phyloP scores from a whole-genome alignment of 1,140 invertebrate genomes.

The Colletes gigas region DNA sequence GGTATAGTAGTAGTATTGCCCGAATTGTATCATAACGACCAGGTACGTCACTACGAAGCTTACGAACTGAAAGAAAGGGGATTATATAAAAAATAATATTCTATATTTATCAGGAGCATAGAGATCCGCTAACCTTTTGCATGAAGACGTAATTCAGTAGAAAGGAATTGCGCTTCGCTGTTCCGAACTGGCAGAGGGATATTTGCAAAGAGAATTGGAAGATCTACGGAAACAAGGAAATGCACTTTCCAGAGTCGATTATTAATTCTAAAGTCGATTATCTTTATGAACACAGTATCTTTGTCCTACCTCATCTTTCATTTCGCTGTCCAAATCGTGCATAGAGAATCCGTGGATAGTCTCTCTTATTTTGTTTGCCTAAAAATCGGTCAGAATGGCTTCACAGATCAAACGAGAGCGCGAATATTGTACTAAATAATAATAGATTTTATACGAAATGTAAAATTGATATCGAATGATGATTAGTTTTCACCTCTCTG shows the following conservation, averaged over 20 bases:
- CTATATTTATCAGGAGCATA: too few species aligned
- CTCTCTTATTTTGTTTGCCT: constrained; percentile 27
- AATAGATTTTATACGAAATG: too few species aligned
- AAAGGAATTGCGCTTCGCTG: not conserved
- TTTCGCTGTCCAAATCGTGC: not conserved
- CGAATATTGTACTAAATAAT: too few species aligned
- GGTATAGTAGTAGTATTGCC: too few species aligned
- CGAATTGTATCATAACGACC: constrained; percentile 48
- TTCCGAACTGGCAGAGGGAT: constrained; percentile 7
- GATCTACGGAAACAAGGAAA: constrained; percentile 8
- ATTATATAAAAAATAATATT: too few species aligned
- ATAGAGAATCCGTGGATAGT: constrained; percentile 32
- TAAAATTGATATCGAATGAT: too few species aligned
- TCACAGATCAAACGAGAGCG: too few species aligned
- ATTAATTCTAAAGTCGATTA: too few species aligned
- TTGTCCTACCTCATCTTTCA: constrained; percentile 32
- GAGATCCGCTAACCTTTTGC: not conserved
- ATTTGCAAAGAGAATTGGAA: constrained; percentile 48
- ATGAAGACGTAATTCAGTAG: not conserved
- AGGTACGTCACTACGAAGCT: constrained; percentile 33
- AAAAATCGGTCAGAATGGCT: not conserved
- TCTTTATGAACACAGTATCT: too few species aligned
- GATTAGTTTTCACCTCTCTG: constrained; percentile 30
- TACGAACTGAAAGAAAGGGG: constrained; percentile 24
- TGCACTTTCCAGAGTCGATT: too few species aligned